Evolutionary conservation across 2,797 vertebrate genomes (phyloP).

Genomic region (Cryptoblepharus egeriae): DNA sequence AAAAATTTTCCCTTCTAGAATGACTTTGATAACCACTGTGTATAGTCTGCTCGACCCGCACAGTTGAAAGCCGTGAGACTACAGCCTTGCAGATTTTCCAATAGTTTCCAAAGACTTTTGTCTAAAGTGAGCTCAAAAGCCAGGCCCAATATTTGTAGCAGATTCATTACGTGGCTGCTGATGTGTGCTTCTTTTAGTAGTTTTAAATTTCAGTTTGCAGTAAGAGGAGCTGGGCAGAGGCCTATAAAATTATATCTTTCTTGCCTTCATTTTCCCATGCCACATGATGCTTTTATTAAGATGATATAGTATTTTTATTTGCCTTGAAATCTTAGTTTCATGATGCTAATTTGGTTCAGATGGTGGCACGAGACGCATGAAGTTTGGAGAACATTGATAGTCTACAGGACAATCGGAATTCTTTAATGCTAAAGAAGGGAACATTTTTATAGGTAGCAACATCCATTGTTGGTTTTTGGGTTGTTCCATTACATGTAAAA

Average conservation of each 20-base stretch:
- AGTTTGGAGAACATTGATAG: constrained; percentile 77
- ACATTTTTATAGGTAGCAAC: constrained; percentile 60
- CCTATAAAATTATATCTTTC: constrained; percentile 73
- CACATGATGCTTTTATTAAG: constrained; percentile 80
- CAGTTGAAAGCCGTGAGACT: constrained; percentile 69
- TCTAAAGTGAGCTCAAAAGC: constrained; percentile 65
- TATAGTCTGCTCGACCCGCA: constrained; percentile 59
- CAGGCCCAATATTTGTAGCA: constrained; percentile 63
- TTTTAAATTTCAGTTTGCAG: constrained; percentile 74
- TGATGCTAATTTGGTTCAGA: constrained; percentile 80
- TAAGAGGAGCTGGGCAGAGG: constrained; percentile 62
- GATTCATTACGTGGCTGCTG: constrained; percentile 69
- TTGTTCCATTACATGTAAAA: constrained; percentile 29
- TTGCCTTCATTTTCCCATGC: constrained; percentile 71
- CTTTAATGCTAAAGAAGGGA: constrained; percentile 69
- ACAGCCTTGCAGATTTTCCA: constrained; percentile 58
- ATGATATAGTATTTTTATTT: constrained; percentile 80
- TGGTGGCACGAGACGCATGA: constrained; percentile 75
- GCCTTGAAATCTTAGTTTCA: constrained; percentile 78
- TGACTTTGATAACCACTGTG: constrained; percentile 65
- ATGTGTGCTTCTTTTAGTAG: constrained; percentile 69
- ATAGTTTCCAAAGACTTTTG: constrained; percentile 66
- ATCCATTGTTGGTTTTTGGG: constrained; percentile 34
- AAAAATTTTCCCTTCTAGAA: constrained; percentile 53
- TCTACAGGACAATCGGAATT: constrained; percentile 70